Conservation (phyloP, 2,113 vertebrate genomes). For the Prunella himalayana region DNA sequence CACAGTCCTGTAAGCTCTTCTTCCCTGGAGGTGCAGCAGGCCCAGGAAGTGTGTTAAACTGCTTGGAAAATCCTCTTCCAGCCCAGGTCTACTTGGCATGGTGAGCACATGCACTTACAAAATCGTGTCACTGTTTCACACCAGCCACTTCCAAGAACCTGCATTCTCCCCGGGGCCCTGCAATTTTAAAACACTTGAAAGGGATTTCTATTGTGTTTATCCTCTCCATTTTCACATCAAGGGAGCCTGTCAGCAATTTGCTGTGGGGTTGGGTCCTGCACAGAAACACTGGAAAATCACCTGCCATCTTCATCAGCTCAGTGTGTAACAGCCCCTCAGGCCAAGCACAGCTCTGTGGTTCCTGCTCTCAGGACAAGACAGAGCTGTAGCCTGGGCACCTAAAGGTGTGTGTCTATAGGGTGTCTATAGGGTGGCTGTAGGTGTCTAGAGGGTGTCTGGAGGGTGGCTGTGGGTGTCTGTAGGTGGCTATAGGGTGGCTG, state of each 20-base stretch:
- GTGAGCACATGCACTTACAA: not conserved
- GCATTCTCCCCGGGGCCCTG: not conserved
- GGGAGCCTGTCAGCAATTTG: not conserved
- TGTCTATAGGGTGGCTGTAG: not conserved
- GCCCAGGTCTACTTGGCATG: not conserved
- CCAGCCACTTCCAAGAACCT: not conserved
- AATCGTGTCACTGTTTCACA: not conserved
- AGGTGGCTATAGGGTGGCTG: too few relatives aligned
- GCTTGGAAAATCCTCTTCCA: not conserved
- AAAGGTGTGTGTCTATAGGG: not conserved
- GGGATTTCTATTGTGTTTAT: not conserved
- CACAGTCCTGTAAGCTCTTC: not conserved
- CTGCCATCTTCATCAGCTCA: not conserved
- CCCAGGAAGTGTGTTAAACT: not conserved
- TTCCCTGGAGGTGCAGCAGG: not conserved
- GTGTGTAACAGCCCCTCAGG: not conserved
- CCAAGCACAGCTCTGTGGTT: rapidly evolving
- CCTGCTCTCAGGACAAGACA: not conserved
- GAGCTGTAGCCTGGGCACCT: not conserved
- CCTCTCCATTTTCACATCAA: not conserved
- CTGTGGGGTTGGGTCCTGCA: not conserved
- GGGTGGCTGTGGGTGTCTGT: not conserved
- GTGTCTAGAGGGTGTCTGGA: not conserved
- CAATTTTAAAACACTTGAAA: not conserved
- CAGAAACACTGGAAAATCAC: not conserved